Percentiles rank a stretch among this genome's conserved stretches.
Evolutionary conservation across 2,888 invertebrate species (phyloP).

Genomic region (Oxycera nigricornis): DNA sequence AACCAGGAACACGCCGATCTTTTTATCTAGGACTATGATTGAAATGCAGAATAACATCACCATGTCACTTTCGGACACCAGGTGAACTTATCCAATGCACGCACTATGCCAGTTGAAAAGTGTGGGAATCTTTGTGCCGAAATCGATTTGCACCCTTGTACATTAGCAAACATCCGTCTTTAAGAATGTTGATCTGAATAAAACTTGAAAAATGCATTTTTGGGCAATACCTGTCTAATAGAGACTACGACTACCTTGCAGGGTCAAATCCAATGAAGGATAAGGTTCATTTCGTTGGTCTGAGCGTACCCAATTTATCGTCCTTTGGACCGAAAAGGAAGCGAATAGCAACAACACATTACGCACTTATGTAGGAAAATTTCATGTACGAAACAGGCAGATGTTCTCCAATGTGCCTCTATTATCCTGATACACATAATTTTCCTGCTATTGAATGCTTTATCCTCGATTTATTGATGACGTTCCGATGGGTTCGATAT

Average conservation of each 20-base stretch:
- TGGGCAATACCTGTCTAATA: slow-evolving; percentile 30
- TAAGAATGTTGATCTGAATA: slow-evolving; percentile 34
- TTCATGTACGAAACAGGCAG: slow-evolving; percentile 43
- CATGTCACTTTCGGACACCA: slow-evolving; percentile 39
- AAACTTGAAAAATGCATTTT: slow-evolving; percentile 23
- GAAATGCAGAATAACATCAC: slow-evolving; percentile 1
- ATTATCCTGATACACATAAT: slow-evolving; percentile 28
- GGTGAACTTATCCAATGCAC: slow-evolving; percentile 23
- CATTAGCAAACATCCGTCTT: slow-evolving; percentile 38
- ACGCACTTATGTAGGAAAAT: slow-evolving; percentile 32
- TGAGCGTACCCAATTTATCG: slow-evolving; percentile 10
- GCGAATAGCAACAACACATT: neutral
- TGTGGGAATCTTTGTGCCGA: slow-evolving; percentile 15
- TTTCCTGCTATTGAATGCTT: slow-evolving; percentile 40
- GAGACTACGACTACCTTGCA: slow-evolving; percentile 15
- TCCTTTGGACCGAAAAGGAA: neutral
- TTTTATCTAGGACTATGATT: neutral
- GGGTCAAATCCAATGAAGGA: slow-evolving; percentile 9
- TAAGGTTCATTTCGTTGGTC: slow-evolving; percentile 10
- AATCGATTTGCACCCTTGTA: slow-evolving; percentile 31
- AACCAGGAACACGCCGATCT: neutral
- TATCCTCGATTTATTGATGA: slow-evolving; percentile 42
- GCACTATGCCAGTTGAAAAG: neutral
- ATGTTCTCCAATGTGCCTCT: slow-evolving; percentile 35
- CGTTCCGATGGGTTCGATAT: slow-evolving; percentile 41